phyloP scores from a whole-genome alignment of 2,888 invertebrate genomes.

The Apodemia duryi region DNA sequence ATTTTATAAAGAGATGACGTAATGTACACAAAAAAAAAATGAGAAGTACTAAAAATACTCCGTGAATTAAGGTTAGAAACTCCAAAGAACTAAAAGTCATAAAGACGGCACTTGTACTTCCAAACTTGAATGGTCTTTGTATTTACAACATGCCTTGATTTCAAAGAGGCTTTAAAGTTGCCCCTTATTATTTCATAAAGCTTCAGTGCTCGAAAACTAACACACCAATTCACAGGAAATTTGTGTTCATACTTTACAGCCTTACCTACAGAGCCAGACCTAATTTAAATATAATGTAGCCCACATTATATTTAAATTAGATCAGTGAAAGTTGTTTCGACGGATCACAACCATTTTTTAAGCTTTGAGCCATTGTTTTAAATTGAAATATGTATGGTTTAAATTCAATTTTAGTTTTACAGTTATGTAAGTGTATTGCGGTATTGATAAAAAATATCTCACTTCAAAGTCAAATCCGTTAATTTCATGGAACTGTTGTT shows the following conservation, averaged over 20 bases:
- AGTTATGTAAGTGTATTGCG: too few relatives aligned
- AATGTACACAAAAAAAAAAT: too few relatives aligned
- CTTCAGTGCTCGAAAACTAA: background rate
- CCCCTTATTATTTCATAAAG: constrained; percentile 5
- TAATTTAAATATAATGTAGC: background rate
- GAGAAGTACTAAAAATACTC: too few relatives aligned
- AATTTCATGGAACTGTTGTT: too few relatives aligned
- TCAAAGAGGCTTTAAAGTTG: background rate
- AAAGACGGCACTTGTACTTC: background rate
- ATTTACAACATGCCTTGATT: background rate
- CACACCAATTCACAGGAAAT: constrained; percentile 7
- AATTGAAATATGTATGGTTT: background rate
- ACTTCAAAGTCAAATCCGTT: too few relatives aligned
- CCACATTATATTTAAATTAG: background rate
- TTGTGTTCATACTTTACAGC: background rate
- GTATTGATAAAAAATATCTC: too few relatives aligned
- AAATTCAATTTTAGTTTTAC: background rate
- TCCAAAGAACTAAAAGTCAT: background rate
- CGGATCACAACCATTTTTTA: background rate
- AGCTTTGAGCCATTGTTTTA: background rate
- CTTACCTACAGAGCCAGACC: background rate
- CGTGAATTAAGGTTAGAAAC: too few relatives aligned
- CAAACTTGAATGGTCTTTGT: background rate
- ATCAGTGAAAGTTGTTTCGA: background rate
- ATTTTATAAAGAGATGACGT: too few relatives aligned